Evolutionary conservation across 1,140 invertebrate genomes (phyloP).

Genomic region (Drosophila nigrodunni): DNA sequence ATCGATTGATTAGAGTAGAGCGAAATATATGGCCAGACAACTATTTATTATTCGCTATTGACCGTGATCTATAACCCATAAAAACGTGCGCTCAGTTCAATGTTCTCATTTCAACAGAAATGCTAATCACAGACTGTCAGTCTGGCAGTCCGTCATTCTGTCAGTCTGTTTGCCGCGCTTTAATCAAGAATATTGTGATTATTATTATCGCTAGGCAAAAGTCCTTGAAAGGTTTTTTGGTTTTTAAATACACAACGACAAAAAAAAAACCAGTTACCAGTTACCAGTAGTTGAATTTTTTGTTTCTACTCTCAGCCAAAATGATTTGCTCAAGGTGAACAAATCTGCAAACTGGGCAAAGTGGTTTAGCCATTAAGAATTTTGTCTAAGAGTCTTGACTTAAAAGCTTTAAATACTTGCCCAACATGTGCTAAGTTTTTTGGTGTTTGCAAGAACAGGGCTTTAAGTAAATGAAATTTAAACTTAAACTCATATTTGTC

Average conservation of each 20-base stretch:
- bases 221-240: conserved; percentile 51
- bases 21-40: background rate
- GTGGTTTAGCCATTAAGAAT: conserved; percentile 24
- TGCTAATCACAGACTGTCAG: conserved; percentile 35
- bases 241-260: conserved; percentile 21
- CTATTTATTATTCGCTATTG: conserved; percentile 5
- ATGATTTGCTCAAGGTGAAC: conserved; percentile 38
- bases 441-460: no score
- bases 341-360: conserved; percentile 15
- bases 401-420: conserved; percentile 1
- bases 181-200: conserved; percentile 34
- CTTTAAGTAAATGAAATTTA: no score
- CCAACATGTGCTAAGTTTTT: no score
- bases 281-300: background rate
- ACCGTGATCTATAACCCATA: conserved; percentile 43
- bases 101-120: conserved; percentile 20
- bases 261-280: conserved; percentile 34
- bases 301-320: conserved; percentile 12
- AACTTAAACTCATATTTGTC: no score
- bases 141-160: background rate
- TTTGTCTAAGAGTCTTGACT: conserved; percentile 3
- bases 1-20: conserved; percentile 16
- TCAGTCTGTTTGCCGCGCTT: conserved; percentile 2
- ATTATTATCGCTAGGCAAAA: conserved; percentile 34
- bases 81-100: conserved; percentile 30